phyloP scores from a whole-genome alignment of 2,797 vertebrate genomes.

The Pangasius mekongensis region DNA sequence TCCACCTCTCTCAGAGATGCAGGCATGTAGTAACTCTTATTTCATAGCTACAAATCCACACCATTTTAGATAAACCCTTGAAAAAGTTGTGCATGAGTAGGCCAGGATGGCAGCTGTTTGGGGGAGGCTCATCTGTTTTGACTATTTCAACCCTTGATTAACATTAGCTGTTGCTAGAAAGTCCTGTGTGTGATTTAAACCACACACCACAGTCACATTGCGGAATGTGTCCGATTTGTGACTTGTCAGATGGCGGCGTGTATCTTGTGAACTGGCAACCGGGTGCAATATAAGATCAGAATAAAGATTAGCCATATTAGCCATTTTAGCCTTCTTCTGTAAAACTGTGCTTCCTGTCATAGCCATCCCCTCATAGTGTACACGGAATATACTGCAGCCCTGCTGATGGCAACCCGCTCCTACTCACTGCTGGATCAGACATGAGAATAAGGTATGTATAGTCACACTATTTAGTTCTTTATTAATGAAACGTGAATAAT shows the following conservation, averaged over 20 bases:
- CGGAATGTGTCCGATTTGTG: not conserved
- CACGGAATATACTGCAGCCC: conserved; percentile 97
- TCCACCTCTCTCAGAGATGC: conserved; percentile 92
- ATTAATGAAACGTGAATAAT: not conserved
- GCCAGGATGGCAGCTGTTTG: not conserved
- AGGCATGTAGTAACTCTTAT: conserved; percentile 75
- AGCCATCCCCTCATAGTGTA: conserved; percentile 94
- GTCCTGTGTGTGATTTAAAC: not conserved
- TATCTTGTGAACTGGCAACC: not conserved
- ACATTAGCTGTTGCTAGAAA: not conserved
- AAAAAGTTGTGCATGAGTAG: not conserved
- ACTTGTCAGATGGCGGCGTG: not conserved
- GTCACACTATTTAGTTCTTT: not conserved
- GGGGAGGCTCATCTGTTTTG: not conserved
- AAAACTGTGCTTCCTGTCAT: conserved; percentile 27
- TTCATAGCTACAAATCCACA: not conserved
- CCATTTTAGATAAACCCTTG: not conserved
- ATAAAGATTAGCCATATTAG: not conserved
- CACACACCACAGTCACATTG: not conserved
- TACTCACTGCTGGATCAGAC: conserved; percentile 94
- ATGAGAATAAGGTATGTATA: conserved; percentile 92
- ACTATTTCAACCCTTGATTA: not conserved
- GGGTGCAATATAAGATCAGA: not conserved
- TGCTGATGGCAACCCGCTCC: conserved; percentile 95
- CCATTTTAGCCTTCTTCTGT: not conserved